phyloP scores from a whole-genome alignment of 2,113 vertebrate species.

The Andinoacara biseriatus region DNA sequence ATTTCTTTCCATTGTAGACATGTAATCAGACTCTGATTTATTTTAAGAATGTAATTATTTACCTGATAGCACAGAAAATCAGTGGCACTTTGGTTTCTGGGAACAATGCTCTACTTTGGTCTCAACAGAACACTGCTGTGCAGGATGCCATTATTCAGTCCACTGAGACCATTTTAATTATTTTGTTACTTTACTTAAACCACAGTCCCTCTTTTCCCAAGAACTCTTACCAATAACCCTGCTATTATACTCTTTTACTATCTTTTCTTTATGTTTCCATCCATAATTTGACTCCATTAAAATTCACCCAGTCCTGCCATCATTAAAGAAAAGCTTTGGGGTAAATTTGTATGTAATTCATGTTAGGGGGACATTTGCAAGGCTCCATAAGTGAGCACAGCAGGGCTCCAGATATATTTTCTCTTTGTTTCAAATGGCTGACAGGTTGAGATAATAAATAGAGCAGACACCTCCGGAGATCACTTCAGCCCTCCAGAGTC shows the following conservation, averaged over 20 bases:
- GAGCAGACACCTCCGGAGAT: slow-evolving; percentile 65
- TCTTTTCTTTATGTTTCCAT: not conserved
- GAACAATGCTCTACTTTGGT: not conserved
- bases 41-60: not conserved
- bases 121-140: not conserved
- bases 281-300: slow-evolving; percentile 34
- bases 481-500: slow-evolving; percentile 54
- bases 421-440: slow-evolving; percentile 58
- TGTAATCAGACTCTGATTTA: slow-evolving; percentile 16
- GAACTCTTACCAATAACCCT: not conserved
- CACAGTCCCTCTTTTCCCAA: not conserved
- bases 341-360: slow-evolving; percentile 51
- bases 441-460: slow-evolving; percentile 67
- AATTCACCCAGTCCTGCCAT: slow-evolving; percentile 29
- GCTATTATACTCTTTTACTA: not conserved
- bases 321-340: slow-evolving; percentile 52
- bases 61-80: slow-evolving; percentile 1
- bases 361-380: slow-evolving; percentile 48
- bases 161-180: not conserved
- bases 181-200: not conserved
- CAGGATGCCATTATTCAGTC: not conserved
- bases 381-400: slow-evolving; percentile 57
- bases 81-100: not conserved
- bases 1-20: slow-evolving; percentile 3
- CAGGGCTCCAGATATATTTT: slow-evolving; percentile 55